Percentiles rank a stretch among this genome's conserved stretches.
These are phyloP conservation scores for Elmis aenea DNA, from an alignment of 2,888 invertebrate species.

Conservation along the genomic window DNA sequence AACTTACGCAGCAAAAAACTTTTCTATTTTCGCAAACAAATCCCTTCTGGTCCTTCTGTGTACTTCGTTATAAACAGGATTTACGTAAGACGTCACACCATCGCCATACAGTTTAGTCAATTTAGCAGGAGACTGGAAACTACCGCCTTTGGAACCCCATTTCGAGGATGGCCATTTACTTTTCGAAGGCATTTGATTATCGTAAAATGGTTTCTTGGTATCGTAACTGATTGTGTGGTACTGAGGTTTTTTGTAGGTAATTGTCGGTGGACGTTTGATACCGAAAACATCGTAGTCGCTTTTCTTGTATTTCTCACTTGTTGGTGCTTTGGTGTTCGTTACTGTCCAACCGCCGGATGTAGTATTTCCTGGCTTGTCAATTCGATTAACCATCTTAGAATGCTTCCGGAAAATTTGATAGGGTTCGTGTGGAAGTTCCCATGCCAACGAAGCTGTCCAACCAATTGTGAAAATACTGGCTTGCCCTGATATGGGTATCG, in stretches of 20 bases:
- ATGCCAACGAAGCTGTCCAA: constrained; percentile 71
- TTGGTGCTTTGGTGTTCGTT: constrained; percentile 19
- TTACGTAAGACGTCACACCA: constrained; percentile 12
- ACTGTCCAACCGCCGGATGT: constrained; percentile 27
- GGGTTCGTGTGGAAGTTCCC: constrained; percentile 67
- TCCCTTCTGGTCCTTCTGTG: constrained; percentile 60
- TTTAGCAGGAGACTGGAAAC: too few relatives aligned
- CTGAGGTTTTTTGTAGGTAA: too few relatives aligned
- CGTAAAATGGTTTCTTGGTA: too few relatives aligned
- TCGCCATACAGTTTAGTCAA: constrained; percentile 14
- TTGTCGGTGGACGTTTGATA: too few relatives aligned
- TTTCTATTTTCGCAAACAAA: constrained; percentile 58
- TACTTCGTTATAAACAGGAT: constrained; percentile 42
- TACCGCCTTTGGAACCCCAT: too few relatives aligned
- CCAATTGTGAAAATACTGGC: constrained; percentile 62
- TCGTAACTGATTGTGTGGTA: too few relatives aligned
- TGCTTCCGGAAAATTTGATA: constrained; percentile 25
- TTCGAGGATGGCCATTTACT: too few relatives aligned
- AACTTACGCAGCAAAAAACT: constrained; percentile 59
- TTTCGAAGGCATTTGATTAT: too few relatives aligned
- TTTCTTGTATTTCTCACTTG: constrained; percentile 5
- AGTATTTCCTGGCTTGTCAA: constrained; percentile 15
- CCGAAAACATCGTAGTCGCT: too few relatives aligned
- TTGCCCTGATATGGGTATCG: constrained; percentile 51
- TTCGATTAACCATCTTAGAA: constrained; percentile 9